phyloP scores from a whole-genome alignment of 2,113 vertebrate species.

The Choloepus hoffmanni region DNA sequence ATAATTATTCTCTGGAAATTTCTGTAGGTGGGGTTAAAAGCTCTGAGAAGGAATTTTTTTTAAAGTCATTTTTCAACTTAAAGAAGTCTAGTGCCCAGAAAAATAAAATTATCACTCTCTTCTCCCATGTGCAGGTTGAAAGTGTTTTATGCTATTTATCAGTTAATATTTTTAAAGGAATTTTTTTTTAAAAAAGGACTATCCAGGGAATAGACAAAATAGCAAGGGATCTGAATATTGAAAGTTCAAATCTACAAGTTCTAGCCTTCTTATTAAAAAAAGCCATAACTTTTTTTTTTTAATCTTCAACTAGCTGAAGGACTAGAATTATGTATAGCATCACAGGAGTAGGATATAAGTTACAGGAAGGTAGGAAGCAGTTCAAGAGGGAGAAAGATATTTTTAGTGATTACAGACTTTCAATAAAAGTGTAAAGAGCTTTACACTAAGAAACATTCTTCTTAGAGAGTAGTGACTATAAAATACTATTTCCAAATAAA shows the following conservation, averaged over 20 bases:
- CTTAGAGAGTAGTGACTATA: neutral
- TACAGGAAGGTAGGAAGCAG: neutral
- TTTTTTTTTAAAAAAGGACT: neutral
- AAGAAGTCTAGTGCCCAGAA: neutral
- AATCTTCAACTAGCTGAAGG: neutral
- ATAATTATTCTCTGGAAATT: slow-evolving; percentile 27
- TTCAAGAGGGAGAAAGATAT: neutral
- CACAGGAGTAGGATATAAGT: neutral
- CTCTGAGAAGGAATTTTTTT: neutral
- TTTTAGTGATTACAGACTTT: neutral
- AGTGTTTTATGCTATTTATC: neutral
- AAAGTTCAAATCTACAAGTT: neutral
- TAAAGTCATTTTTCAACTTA: neutral
- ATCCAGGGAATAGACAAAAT: neutral
- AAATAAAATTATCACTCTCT: neutral
- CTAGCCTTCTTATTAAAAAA: neutral
- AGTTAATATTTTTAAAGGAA: neutral
- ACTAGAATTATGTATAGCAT: neutral
- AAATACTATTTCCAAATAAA: neutral
- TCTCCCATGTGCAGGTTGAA: neutral
- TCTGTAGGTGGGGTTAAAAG: neutral
- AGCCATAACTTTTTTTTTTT: neutral
- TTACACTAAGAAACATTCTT: neutral
- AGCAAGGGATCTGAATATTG: neutral
- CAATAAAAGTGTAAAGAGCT: neutral